Percentiles rank a stretch among this genome's conserved stretches.
phyloP scores from a whole-genome alignment of 2,113 vertebrate genomes.

The Dendrocopos noguchii region DNA sequence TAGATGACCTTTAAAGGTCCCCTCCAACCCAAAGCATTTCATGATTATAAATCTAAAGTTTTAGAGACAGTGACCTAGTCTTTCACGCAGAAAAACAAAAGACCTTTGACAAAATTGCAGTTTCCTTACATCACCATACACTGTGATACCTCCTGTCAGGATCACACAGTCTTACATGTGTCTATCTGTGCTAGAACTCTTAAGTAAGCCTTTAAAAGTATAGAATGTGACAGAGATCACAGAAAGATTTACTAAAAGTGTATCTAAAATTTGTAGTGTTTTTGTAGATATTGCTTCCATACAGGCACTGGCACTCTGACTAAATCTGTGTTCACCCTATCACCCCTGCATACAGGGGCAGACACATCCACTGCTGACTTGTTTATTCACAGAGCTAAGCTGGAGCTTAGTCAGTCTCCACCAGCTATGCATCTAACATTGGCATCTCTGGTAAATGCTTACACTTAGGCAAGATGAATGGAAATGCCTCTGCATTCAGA shows the following conservation, averaged over 20 bases:
- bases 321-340: background rate
- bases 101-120: background rate
- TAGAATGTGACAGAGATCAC: background rate
- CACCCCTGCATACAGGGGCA: background rate
- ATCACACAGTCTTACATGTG: background rate
- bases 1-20: too few species aligned
- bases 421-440: background rate
- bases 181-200: background rate
- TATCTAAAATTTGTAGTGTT: background rate
- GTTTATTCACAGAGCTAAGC: background rate
- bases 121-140: background rate
- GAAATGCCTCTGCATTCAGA: background rate
- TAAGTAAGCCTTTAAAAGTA: background rate
- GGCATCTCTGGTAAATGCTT: background rate
- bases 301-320: background rate
- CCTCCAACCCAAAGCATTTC: too few species aligned
- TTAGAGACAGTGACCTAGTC: background rate
- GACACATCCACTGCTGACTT: background rate
- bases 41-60: background rate
- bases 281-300: background rate
- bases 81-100: background rate
- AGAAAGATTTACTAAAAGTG: background rate
- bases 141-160: background rate
- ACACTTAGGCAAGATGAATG: background rate
- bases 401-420: background rate